phyloP scores from a whole-genome alignment of 2,888 invertebrate species.

The Petrophora chlorosata region DNA sequence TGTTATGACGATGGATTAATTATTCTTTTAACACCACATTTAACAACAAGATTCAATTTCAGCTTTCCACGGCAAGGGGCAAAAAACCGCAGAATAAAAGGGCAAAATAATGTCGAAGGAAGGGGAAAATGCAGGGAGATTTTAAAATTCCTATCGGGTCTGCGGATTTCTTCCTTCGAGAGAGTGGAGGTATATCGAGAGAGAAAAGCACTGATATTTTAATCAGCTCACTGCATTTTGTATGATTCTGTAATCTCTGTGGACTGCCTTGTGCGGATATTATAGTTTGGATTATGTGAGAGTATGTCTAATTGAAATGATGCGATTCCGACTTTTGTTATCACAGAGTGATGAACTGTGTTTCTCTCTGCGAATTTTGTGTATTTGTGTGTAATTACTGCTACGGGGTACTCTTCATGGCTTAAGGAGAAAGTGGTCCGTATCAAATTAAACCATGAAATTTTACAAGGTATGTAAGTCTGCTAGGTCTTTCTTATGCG shows the following conservation, averaged over 20 bases:
- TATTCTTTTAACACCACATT: too few relatives aligned
- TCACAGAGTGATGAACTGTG: too few relatives aligned
- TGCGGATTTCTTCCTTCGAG: neutral
- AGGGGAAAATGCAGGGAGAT: neutral
- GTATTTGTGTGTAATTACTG: too few relatives aligned
- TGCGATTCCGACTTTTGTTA: too few relatives aligned
- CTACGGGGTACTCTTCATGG: too few relatives aligned
- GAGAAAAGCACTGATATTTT: slow-evolving; percentile 7
- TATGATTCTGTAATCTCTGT: slow-evolving; percentile 7
- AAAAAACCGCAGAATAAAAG: neutral
- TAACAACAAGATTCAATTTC: slow-evolving; percentile 2
- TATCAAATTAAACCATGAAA: too few relatives aligned
- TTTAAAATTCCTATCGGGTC: slow-evolving; percentile 12
- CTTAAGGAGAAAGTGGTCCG: too few relatives aligned
- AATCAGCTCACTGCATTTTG: slow-evolving; percentile 10
- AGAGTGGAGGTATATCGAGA: too few relatives aligned
- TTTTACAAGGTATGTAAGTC: too few relatives aligned
- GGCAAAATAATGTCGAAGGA: slow-evolving; percentile 9
- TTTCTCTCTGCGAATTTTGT: too few relatives aligned
- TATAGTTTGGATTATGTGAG: neutral
- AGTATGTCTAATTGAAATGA: neutral
- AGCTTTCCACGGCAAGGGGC: neutral
- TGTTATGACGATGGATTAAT: too few relatives aligned
- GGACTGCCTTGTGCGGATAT: neutral
- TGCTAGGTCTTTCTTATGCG: too few relatives aligned